These are phyloP conservation scores for Anomalospiza imberbis DNA, from an alignment of 2,797 vertebrate species.

Conservation along the genomic window DNA sequence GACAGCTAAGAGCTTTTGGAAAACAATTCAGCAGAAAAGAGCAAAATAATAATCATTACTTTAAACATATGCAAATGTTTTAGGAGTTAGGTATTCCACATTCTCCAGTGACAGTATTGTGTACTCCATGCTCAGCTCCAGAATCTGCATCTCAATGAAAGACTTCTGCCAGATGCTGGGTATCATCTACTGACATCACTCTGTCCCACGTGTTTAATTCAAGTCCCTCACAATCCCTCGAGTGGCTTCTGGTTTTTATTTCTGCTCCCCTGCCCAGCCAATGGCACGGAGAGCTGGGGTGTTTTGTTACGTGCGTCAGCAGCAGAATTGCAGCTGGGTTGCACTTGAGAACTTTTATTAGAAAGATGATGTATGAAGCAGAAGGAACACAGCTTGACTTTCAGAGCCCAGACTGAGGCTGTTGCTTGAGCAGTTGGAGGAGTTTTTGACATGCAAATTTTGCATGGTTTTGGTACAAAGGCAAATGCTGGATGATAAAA, in stretches of 20 bases:
- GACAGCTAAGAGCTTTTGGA: background rate
- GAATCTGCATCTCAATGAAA: background rate
- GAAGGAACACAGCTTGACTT: slow-evolving; percentile 49
- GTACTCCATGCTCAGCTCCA: background rate
- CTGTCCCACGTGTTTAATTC: background rate
- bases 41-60: background rate
- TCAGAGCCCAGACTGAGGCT: slow-evolving; percentile 35
- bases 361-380: slow-evolving; percentile 38
- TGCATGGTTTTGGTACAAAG: slow-evolving; percentile 8
- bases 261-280: background rate
- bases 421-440: slow-evolving; percentile 11
- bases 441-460: slow-evolving; percentile 60
- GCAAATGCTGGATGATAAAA: slow-evolving; percentile 4
- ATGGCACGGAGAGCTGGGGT: background rate
- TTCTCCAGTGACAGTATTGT: background rate
- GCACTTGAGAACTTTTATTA: slow-evolving; percentile 34
- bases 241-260: background rate
- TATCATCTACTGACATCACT: background rate
- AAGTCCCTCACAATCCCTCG: background rate
- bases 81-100: background rate
- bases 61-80: background rate
- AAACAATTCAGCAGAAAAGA: background rate
- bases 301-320: background rate
- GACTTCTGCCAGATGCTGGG: background rate
- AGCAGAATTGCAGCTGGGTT: slow-evolving; percentile 42